Evolutionary conservation across 2,888 invertebrate species (phyloP).

Genomic region (Eudasyphora cyanicolor): DNA sequence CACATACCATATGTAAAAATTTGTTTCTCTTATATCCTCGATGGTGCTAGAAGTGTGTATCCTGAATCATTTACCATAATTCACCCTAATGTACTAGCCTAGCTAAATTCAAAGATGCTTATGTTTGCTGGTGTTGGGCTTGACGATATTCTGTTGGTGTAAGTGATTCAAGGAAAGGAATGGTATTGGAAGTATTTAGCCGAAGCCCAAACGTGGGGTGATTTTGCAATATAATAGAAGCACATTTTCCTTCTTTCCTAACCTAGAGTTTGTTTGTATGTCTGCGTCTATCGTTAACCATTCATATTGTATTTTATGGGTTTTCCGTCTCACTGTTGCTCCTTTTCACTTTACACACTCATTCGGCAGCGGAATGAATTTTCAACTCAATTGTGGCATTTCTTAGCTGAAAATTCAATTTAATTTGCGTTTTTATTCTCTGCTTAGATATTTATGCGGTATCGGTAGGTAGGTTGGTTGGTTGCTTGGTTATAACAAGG

Average conservation of each 20-base stretch:
- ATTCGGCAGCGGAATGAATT: conserved; percentile 59
- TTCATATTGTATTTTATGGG: conserved; percentile 46
- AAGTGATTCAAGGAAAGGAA: conserved; percentile 35
- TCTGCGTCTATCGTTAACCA: conserved; percentile 46
- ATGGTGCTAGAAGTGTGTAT: no score
- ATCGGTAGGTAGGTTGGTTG: neutral
- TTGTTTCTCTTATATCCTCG: no score
- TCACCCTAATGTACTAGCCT: no score
- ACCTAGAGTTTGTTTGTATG: neutral
- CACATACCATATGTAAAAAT: no score
- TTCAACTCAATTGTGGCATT: conserved; percentile 65
- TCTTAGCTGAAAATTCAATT: conserved; percentile 75
- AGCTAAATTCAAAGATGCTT: conserved; percentile 42
- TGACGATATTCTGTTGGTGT: conserved; percentile 7
- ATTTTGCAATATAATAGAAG: conserved; percentile 54
- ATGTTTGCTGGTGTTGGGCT: conserved; percentile 30
- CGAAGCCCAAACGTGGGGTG: conserved; percentile 31
- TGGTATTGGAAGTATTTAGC: conserved; percentile 30
- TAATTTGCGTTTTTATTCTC: conserved; percentile 65
- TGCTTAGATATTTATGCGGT: conserved; percentile 65
- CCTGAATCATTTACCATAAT: no score
- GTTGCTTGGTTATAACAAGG: conserved; percentile 17
- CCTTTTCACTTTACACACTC: conserved; percentile 34
- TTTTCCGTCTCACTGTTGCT: conserved; percentile 39
- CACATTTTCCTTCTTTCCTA: conserved; percentile 10